Base-by-base conservation (phyloP, 92 coral and sea anemone species). In the Actinostola sp. region DNA sequence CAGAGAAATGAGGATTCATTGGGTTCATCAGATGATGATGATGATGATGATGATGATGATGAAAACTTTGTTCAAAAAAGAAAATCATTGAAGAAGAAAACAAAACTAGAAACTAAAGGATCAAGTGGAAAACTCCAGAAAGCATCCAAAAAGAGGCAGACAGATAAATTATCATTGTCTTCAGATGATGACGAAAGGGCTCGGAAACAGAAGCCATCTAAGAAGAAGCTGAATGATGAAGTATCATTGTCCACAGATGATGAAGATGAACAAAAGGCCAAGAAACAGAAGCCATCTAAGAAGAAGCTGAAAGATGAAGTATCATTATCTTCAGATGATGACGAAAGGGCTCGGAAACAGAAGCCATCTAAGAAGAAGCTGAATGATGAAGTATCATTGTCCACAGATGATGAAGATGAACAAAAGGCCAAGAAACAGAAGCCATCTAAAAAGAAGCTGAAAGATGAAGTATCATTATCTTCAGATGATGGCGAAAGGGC, bases 11-110 rank as follows among this genome's bases (percentile, higher is more conserved):
- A 53, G 66, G 27, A 38, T 3, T 50, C 13, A 71, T 15, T 49
- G 24, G 35, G 6, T 30, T 14, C 43, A 58, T 30, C 32, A 21
- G 27, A 58, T 21, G n/a, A n/a, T 57, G 69, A 59, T 32, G 66
- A 44, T 8, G 58, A 68, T 44, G 11, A 42, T 5, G 77, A 78
- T n/a, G 8, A 11, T 35, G 61, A 0, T 58, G 54, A 32, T 57
- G 60, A 10, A 30, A 46, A 28, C 36, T 24, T 10, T 48, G 19
- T 48, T 17, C 23, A 57, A 36, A 44, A 2, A 38, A 44, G 75
- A 43, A 50, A 73, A 41, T 34, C 25, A 14, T 14, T 53, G 16
- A 64, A 53, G 54, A 66, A 78, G 53, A 72, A 60, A 16, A 10
- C 12, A 59, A 32, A 59, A 38, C 0, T 17, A 39, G 44, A 55